A percentile compares a stretch with the other conserved stretches of the same genome.
These are phyloP conservation scores for Hydrotaea diabolus DNA, from an alignment of 2,888 invertebrate genomes.

Conservation along the genomic window DNA sequence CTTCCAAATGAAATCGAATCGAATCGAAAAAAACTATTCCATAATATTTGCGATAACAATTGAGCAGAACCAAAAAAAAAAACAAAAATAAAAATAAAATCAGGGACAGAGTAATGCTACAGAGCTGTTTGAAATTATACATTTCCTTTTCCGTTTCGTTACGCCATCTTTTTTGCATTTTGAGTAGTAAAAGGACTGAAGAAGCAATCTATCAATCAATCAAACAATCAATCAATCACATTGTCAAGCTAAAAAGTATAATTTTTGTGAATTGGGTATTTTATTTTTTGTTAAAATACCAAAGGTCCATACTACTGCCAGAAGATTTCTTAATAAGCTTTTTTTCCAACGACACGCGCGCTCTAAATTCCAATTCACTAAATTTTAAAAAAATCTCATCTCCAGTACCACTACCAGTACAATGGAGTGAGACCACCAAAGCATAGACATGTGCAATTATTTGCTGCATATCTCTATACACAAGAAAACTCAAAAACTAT, in stretches of 20 bases:
- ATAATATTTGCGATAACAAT: slow-evolving; percentile 24
- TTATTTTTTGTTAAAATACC: slow-evolving; percentile 75
- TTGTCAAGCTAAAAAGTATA: slow-evolving; percentile 64
- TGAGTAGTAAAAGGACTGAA: slow-evolving; percentile 64
- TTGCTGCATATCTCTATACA: slow-evolving; percentile 60
- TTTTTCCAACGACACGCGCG: slow-evolving; percentile 66
- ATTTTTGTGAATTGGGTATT: slow-evolving; percentile 75
- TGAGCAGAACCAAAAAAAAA: neutral
- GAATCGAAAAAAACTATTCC: slow-evolving; percentile 19
- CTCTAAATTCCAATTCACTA: slow-evolving; percentile 66
- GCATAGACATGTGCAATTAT: slow-evolving; percentile 56
- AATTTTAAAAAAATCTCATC: slow-evolving; percentile 47
- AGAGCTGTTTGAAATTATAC: neutral
- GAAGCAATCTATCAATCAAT: slow-evolving; percentile 50
- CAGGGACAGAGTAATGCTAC: slow-evolving; percentile 1
- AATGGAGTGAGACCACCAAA: neutral
- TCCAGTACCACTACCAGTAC: neutral
- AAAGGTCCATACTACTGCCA: slow-evolving; percentile 81
- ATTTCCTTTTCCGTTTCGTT: neutral
- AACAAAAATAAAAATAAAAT: neutral
- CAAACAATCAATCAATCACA: slow-evolving; percentile 27
- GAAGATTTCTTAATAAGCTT: slow-evolving; percentile 81
- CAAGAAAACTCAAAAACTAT: slow-evolving; percentile 35
- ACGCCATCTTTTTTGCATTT: slow-evolving; percentile 50
- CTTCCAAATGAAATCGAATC: slow-evolving; percentile 45